Base-by-base conservation (phyloP, 2,888 invertebrate species). In the Auanema sp. region DNA sequence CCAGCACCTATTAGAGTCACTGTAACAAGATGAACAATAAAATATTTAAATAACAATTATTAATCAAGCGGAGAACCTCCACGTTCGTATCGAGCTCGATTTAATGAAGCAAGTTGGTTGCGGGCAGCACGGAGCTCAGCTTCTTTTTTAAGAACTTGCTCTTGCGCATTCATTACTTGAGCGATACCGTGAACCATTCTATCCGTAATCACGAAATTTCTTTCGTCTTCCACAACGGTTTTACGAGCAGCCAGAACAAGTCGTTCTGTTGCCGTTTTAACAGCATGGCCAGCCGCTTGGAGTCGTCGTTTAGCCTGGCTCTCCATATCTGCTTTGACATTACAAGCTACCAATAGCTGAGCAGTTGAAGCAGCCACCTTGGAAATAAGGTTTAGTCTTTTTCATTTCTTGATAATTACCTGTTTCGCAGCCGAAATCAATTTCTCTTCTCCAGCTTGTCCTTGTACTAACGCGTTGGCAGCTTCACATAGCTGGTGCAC, bases 401-500 rank as follows among this genome's bases (percentile, higher is more conserved):
- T 53, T 53, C 6, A 25, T 1, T 18, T 56, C 47, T 25, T 1
- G 8, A 6, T 11, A 40, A 52, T 6, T 47, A 79, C 87, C 73
- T 87, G 86, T 79, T 95, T 91, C 2, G 97, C 97, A 18, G 95
- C 91, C 0, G 95, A 93, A 72, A 97, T 94, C 33, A 99, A 88
- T 83, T 95, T 90, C 85, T 98, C 97, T 85, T 98, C 97, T 14
- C 85, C 85, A 50, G 85, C 85, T 42, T 85, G 85, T 25, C 87
- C 83, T 42, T 78, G 79, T 1, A 98, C 96, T 77, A 99, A 87
- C 55, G 94, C 92, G 84, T 98, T 97, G 60, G 98, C 98, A 0
- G 96, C 93, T 85, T 98, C 97, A 60, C 97, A 97, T 69, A 99
- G 88, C 79, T 92, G 92, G 85, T 97, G 97, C 0, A 96, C 96